phyloP scores from a whole-genome alignment of 2,797 vertebrate genomes.

The Pseudochromis fuscus region DNA sequence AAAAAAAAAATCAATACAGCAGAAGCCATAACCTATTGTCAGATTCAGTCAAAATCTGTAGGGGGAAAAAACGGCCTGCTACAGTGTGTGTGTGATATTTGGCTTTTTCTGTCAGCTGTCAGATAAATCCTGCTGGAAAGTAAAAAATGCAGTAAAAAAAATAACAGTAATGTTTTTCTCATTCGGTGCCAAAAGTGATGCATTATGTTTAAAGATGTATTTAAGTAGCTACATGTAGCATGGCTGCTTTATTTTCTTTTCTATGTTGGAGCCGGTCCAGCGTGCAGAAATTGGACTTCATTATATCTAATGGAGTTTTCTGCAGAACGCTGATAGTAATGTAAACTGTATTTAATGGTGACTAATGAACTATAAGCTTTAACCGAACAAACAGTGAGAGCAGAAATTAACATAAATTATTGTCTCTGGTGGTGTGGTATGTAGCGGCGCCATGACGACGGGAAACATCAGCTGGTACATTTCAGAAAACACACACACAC shows the following conservation, averaged over 20 bases:
- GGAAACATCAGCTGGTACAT: constrained; percentile 18
- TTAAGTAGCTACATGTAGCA: neutral
- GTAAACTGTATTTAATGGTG: constrained; percentile 55
- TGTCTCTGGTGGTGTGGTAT: constrained; percentile 22
- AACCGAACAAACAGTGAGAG: constrained; percentile 45
- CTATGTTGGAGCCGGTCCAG: constrained; percentile 38
- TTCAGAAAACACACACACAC: constrained; percentile 10
- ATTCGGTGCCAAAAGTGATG: constrained; percentile 4
- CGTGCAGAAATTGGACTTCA: constrained; percentile 31
- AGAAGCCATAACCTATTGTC: constrained; percentile 48
- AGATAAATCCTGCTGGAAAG: constrained; percentile 18
- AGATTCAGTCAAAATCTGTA: constrained; percentile 45
- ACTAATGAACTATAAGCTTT: constrained; percentile 57
- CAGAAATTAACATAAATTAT: constrained; percentile 43
- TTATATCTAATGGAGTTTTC: constrained; percentile 50
- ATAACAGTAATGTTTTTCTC: neutral
- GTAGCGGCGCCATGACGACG: constrained; percentile 6
- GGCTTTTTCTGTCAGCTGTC: constrained; percentile 35
- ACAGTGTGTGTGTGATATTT: constrained; percentile 9
- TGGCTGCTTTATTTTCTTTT: constrained; percentile 14
- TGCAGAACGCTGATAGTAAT: constrained; percentile 46
- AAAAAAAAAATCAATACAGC: constrained; percentile 60
- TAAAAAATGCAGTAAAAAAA: constrained; percentile 9
- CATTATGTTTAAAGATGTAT: constrained; percentile 14
- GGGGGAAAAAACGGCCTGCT: constrained; percentile 10